phyloP scores from a whole-genome alignment of 2,888 invertebrate species.

The Leptopterna dolabrata region DNA sequence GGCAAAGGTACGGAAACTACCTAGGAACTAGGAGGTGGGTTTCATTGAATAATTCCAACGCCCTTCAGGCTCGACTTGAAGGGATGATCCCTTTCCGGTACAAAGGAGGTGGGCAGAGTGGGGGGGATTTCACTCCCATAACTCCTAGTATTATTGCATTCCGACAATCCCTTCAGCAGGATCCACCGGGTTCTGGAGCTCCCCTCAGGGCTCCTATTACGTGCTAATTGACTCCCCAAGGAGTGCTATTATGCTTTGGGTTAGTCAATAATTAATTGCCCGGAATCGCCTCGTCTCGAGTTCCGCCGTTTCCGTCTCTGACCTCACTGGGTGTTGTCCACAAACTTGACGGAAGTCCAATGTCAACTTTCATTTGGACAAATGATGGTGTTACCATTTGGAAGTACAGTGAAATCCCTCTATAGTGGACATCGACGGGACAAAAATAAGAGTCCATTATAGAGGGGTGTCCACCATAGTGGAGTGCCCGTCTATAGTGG shows the following conservation, averaged over 20 bases:
- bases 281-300: neutral
- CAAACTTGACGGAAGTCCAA: neutral
- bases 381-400: too few species aligned
- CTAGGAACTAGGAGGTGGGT: neutral
- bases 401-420: too few species aligned
- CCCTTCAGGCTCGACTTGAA: neutral
- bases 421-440: too few species aligned
- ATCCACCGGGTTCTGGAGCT: neutral
- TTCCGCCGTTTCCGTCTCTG: neutral
- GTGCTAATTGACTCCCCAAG: conserved; percentile 42
- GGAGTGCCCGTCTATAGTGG: too few species aligned
- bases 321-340: neutral
- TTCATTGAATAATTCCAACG: conserved; percentile 38
- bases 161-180: conserved; percentile 25
- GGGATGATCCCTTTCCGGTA: neutral
- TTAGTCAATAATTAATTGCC: conserved; percentile 33
- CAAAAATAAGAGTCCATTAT: too few species aligned
- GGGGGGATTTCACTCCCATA: neutral
- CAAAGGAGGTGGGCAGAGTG: neutral
- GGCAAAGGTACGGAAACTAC: conserved; percentile 20
- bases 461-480: too few species aligned
- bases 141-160: conserved; percentile 41
- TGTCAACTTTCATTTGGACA: too few species aligned
- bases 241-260: conserved; percentile 20
- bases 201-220: conserved; percentile 14